Evolutionary conservation across 2,797 vertebrate species (phyloP), one percentile per base, ranked within the genome.

Genomic region (Limnodromus scolopaceus): DNA sequence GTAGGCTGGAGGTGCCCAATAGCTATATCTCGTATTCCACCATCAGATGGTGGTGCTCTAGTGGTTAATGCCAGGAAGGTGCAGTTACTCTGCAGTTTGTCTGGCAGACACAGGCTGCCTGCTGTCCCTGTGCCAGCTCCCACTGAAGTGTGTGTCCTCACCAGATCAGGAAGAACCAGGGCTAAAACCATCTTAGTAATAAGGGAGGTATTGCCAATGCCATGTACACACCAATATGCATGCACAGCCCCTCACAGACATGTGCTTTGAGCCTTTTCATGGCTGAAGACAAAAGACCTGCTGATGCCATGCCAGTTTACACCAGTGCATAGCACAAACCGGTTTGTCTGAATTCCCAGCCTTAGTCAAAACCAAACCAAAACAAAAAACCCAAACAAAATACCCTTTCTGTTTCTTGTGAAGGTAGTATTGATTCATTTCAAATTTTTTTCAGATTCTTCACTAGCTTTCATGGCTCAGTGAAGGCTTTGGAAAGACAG

Each of bases 141-240:
- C 6, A 14, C 30, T 51, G 16, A 7, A 39, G 34, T 17, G 24
- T 25, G 15, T 74, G 8, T 34, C 7, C 61, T 78, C 9, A 43
- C 20, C 51, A 70, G 8, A 61, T 13, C 2, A 13, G 38, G 24
- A 53, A 30, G 10, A 80, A 53, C 9, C 1, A 4, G 60, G 51
- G 11, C 51, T 57, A 57, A n/a, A 64, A 48, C 2, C 28, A 43
- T 19, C 22, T 34, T n/a, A 20, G 20, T 32, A 11, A 4, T 57
- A 43, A 20, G 48, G 16, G 38, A 58, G 3, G 18, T 38, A 6
- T 32, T 74, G 36, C 24, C 15, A 43, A 9, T 18, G 24, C 22
- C 2, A 1, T 11, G 24, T 38, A 27, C 20, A 9, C 23, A n/a
- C 23, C 25, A 7, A 2, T 16, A 11, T 19, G 22, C 13, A 7